Evolutionary conservation across 2,888 invertebrate species (phyloP).

Genomic region (Anthophora plumipes): DNA sequence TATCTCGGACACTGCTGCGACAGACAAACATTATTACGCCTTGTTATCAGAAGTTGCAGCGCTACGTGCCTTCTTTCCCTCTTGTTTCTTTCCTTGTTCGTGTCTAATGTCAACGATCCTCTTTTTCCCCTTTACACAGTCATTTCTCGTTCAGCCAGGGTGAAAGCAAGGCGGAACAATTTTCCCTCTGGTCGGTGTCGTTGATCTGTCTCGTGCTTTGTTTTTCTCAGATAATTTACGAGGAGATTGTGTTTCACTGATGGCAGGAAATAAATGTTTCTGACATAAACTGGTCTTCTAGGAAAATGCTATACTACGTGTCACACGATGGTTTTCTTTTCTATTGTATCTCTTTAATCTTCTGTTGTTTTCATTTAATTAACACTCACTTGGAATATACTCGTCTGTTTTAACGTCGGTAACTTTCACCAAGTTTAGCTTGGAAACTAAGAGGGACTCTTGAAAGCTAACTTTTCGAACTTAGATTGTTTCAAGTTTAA

Average conservation of each 20-base stretch:
- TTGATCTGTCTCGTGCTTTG: background rate
- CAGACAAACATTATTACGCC: constrained; percentile 68
- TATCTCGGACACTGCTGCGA: constrained; percentile 69
- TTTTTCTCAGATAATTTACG: background rate
- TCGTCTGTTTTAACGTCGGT: no score
- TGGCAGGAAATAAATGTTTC: background rate
- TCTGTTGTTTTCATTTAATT: no score
- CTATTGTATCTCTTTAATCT: no score
- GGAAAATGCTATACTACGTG: background rate
- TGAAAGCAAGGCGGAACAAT: background rate
- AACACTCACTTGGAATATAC: no score
- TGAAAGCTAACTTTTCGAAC: no score
- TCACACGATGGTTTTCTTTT: background rate
- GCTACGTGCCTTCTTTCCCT: constrained; percentile 24
- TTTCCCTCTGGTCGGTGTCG: background rate
- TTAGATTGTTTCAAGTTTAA: no score
- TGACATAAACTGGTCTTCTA: background rate
- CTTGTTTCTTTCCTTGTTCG: background rate
- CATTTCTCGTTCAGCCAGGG: background rate
- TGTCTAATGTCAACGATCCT: constrained; percentile 36
- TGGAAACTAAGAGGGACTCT: no score
- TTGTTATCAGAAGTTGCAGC: constrained; percentile 57
- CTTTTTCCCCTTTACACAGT: constrained; percentile 9
- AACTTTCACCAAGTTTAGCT: no score
- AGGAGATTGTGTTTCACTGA: background rate